Conservation (phyloP, 2,888 invertebrate species). For the Meta bourneti region DNA sequence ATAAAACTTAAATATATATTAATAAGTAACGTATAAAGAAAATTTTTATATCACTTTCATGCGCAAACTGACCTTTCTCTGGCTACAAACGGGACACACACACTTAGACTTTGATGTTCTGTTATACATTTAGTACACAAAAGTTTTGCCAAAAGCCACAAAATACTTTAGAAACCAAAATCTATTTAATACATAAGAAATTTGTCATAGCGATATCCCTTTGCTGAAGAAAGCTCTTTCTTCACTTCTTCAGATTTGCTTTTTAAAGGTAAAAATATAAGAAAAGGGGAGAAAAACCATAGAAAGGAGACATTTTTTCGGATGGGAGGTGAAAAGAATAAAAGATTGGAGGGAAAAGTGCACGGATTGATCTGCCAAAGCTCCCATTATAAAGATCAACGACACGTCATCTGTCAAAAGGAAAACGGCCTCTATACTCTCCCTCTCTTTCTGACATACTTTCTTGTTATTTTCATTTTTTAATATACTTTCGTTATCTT, state of each 20-base stretch:
- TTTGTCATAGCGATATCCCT: neutral
- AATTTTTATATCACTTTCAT: too few species aligned
- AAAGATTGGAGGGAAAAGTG: conserved; percentile 14
- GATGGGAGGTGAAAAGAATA: conserved; percentile 11
- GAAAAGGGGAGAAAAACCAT: neutral
- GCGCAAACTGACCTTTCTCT: too few species aligned
- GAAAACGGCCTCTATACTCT: conserved; percentile 8
- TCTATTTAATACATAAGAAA: neutral
- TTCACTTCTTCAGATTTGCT: neutral
- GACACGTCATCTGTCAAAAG: conserved; percentile 47
- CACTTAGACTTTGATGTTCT: too few species aligned
- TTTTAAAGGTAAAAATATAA: neutral
- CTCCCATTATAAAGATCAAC: conserved; percentile 62
- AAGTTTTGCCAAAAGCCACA: too few species aligned
- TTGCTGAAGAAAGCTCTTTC: neutral
- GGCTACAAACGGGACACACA: too few species aligned
- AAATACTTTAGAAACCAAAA: neutral
- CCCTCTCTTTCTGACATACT: neutral
- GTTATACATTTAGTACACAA: too few species aligned
- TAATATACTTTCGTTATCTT: neutral
- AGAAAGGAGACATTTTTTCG: neutral
- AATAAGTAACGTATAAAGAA: too few species aligned
- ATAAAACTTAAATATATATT: too few species aligned
- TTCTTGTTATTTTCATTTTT: neutral
- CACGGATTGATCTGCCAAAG: conserved; percentile 53